These are phyloP conservation scores for Hydrozoanthus tunicans DNA, from an alignment of 64 coral and sea anemone genomes.

Conservation along the genomic window DNA sequence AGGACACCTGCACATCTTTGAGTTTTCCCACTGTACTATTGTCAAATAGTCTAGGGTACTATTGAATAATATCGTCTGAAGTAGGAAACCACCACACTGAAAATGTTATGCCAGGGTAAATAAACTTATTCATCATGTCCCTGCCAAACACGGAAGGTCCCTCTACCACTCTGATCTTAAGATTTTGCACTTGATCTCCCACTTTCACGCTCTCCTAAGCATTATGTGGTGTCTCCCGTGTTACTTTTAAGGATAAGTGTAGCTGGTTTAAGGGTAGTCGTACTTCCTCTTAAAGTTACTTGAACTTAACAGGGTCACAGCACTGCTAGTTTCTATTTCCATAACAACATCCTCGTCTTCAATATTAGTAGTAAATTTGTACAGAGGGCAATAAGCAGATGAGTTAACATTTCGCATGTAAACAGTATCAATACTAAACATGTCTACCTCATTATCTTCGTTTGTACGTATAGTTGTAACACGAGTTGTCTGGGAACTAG, in stretches of 20 bases:
- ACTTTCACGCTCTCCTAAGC: constrained; percentile 38
- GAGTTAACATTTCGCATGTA: constrained; percentile 54
- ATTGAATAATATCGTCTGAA: constrained; percentile 49
- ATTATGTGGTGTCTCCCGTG: constrained; percentile 49
- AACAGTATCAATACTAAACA: constrained; percentile 30
- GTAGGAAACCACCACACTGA: constrained; percentile 49
- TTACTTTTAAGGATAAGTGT: constrained; percentile 56
- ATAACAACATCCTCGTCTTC: constrained; percentile 28
- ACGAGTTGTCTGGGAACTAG: constrained; percentile 20
- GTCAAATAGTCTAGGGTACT: constrained; percentile 61
- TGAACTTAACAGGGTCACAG: constrained; percentile 56
- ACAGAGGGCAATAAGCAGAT: constrained; percentile 6
- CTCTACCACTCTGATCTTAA: constrained; percentile 26
- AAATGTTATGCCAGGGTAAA: constrained; percentile 65
- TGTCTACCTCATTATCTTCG: not conserved
- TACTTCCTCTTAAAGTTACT: constrained; percentile 49
- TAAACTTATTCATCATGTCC: constrained; percentile 66
- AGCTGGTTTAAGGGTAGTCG: constrained; percentile 29
- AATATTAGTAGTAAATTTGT: constrained; percentile 66
- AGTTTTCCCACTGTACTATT: constrained; percentile 62
- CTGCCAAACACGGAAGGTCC: constrained; percentile 58
- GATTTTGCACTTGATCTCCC: constrained; percentile 43
- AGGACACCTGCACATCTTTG: constrained; percentile 56
- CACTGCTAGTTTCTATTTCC: constrained; percentile 68
- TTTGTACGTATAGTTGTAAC: constrained; percentile 48